These are phyloP conservation scores for Pachyuromys duprasi DNA, from an alignment of 2,797 vertebrate species.

Conservation along the genomic window DNA sequence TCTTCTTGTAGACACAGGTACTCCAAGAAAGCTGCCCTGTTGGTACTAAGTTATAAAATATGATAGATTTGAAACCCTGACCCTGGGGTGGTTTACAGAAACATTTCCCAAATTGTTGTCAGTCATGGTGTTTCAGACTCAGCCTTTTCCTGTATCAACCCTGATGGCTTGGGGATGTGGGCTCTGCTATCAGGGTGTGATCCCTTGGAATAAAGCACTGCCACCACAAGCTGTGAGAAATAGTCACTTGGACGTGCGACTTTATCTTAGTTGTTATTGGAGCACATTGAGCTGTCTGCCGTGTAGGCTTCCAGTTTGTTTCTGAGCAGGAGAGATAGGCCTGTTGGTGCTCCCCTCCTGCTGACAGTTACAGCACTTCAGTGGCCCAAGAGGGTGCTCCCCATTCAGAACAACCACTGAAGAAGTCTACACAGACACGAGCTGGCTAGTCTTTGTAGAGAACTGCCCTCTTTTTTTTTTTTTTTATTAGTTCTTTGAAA, in stretches of 20 bases:
- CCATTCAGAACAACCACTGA: background rate
- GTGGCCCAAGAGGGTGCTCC: background rate
- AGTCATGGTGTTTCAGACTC: conserved; percentile 85
- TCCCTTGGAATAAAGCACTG: conserved; percentile 78
- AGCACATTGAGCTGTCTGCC: background rate
- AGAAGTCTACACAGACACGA: background rate
- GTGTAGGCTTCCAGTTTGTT: background rate
- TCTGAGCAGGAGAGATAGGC: conserved; percentile 26
- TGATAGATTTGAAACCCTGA: background rate
- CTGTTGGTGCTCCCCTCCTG: background rate
- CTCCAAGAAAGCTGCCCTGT: conserved; percentile 52
- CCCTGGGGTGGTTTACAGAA: conserved; percentile 69
- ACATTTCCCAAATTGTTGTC: conserved; percentile 77
- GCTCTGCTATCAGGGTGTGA: conserved; percentile 89
- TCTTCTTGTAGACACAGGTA: background rate
- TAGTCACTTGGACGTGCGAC: conserved; percentile 60
- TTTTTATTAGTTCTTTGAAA: background rate
- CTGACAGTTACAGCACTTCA: background rate
- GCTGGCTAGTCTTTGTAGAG: background rate
- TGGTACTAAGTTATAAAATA: background rate
- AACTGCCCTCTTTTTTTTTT: background rate
- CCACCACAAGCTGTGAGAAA: conserved; percentile 85
- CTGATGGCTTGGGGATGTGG: conserved; percentile 70
- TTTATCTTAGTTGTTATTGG: conserved; percentile 69
- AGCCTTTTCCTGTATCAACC: conserved; percentile 88